Conservation (phyloP, 2,797 vertebrate genomes). For the Pseudomugil gertrudae region DNA sequence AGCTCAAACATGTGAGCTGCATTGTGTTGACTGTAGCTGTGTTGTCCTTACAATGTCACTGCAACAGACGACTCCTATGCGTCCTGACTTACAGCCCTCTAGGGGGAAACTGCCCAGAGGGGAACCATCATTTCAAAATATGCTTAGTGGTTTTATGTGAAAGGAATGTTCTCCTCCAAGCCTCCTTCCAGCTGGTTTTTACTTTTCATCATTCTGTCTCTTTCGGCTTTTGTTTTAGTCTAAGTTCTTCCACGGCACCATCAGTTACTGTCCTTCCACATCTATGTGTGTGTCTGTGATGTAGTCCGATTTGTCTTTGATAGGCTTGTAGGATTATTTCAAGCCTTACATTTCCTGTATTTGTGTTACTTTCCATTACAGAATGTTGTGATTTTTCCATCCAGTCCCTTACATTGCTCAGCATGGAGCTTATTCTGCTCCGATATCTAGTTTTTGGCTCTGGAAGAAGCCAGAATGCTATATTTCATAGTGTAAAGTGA, state of each 20-base stretch:
- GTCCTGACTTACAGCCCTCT: constrained; percentile 53
- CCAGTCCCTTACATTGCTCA: constrained; percentile 2
- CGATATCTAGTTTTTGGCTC: not conserved
- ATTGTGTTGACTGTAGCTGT: constrained; percentile 6
- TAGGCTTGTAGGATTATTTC: not conserved
- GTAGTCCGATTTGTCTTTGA: not conserved
- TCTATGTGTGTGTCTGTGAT: not conserved
- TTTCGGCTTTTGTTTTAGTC: constrained; percentile 14
- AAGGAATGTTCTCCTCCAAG: constrained; percentile 63
- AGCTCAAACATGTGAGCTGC: not conserved
- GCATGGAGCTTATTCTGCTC: constrained; percentile 16
- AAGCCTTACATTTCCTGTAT: not conserved
- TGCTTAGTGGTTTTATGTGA: constrained; percentile 59
- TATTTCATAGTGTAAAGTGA: constrained; percentile 29
- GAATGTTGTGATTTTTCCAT: constrained; percentile 40
- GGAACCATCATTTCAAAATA: constrained; percentile 65
- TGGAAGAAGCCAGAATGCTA: not conserved
- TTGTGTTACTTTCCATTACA: not conserved
- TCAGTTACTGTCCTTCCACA: constrained; percentile 23
- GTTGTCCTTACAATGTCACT: constrained; percentile 8
- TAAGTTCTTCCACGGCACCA: constrained; percentile 14
- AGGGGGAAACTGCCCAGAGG: constrained; percentile 32
- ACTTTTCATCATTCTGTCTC: constrained; percentile 20
- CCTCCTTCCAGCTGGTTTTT: constrained; percentile 8
- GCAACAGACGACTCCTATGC: constrained; percentile 13